phyloP scores from a whole-genome alignment of 1,140 invertebrate genomes.

The Sesamia nonagrioides region DNA sequence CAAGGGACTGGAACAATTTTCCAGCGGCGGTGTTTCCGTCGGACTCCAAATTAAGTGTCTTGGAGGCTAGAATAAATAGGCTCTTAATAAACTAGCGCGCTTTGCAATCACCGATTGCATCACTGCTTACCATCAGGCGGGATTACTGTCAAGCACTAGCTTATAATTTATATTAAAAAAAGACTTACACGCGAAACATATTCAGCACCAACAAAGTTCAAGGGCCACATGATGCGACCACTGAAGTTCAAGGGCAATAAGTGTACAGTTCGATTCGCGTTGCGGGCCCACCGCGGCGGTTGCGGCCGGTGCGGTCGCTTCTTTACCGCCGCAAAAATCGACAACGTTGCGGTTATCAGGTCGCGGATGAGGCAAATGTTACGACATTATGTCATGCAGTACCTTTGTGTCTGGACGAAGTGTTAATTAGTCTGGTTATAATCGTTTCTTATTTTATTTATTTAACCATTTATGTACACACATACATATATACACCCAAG shows the following conservation, averaged over 20 bases:
- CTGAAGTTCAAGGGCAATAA: constrained; percentile 12
- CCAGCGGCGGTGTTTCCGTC: too few relatives aligned
- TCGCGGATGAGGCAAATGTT: constrained; percentile 31
- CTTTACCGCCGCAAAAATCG: constrained; percentile 58
- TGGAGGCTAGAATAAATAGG: too few relatives aligned
- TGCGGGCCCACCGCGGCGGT: constrained; percentile 38
- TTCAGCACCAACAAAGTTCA: not conserved
- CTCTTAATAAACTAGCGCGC: too few relatives aligned
- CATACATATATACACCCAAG: too few relatives aligned
- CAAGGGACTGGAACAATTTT: too few relatives aligned
- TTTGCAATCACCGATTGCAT: too few relatives aligned
- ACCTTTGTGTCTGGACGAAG: constrained; percentile 26
- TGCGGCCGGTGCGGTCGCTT: constrained; percentile 30
- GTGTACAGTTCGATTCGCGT: constrained; percentile 20
- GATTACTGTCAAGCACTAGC: too few relatives aligned
- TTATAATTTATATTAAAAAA: too few relatives aligned
- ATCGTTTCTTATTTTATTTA: constrained; percentile 20
- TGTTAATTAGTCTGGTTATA: constrained; percentile 2
- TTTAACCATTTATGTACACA: too few relatives aligned
- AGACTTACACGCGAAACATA: too few relatives aligned
- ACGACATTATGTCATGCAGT: constrained; percentile 50
- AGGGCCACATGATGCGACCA: not conserved
- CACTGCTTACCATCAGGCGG: too few relatives aligned
- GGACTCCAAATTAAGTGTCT: too few relatives aligned
- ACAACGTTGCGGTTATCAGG: constrained; percentile 58